Base-by-base conservation (phyloP, 2,113 vertebrate species). In the Misgurnus anguillicaudatus region DNA sequence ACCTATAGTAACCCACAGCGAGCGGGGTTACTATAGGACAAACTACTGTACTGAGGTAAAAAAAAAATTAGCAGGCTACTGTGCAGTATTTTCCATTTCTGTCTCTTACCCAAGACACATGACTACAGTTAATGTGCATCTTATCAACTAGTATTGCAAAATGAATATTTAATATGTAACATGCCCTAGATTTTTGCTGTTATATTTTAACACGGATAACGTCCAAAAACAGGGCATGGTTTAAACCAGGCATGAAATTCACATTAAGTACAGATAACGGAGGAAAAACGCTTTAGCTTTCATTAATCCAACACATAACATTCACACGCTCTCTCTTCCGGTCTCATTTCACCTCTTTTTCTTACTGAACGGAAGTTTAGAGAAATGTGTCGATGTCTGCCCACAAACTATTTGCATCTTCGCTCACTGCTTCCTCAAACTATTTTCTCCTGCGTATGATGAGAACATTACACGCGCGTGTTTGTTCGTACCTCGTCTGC, bases 21-120 rank as follows among this genome's bases (percentile, higher is more conserved):
- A 75, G 83, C 68, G 84, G 80, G 95, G 97, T 98, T 98, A 99
- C 94, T 95, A 87, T 77, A 90, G 94, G 95, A 80, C 95, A 92
- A 80, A 81, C 53, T 9, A 45, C 79, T 82, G 77, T 71, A 67
- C 3, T 45, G 60, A 11, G 48, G 6, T 31, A 55, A 47, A 38
- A 41, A 10, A 47, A 5, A 64, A 42, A 10, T 72, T 69, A 9
- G 45, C 57, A 65, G 51, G 80, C 9, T 74, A 47, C 68, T 57
- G 62, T 69, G 10, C 64, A 31, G 53, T 62, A 19, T 4, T 10
- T 48, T 57, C 39, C 16, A 10, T 17, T 3, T 8, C 16, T 0
- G 31, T 68, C 10, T 36, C 9, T 16, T 39, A 0, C 9, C 38
- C 64, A 24, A 11, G 11, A 57, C 74, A 10, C 41, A 67, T 36